A percentile compares a stretch with the other conserved stretches of the same genome.
These are phyloP conservation scores for Coelopa frigida DNA, from an alignment of 1,140 invertebrate genomes.

Conservation along the genomic window DNA sequence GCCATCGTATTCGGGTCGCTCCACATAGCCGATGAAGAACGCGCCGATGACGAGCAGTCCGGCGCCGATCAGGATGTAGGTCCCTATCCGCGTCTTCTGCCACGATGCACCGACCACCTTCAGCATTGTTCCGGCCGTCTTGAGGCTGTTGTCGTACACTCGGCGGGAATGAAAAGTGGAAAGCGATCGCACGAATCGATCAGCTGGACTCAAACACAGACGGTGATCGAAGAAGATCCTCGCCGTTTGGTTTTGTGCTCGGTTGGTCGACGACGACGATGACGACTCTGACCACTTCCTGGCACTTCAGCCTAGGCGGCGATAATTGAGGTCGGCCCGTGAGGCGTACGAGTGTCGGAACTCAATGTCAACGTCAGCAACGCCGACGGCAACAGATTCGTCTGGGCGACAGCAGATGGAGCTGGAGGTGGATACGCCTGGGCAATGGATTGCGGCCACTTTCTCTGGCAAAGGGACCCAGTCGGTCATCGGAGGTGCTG, in stretches of 20 bases:
- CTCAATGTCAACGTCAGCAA: slow-evolving; percentile 9
- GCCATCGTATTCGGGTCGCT: slow-evolving; percentile 62
- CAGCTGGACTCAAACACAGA: too few relatives aligned
- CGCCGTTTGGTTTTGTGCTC: not conserved
- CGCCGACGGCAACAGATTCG: not conserved
- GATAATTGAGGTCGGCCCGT: slow-evolving; percentile 40
- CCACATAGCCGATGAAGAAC: slow-evolving; percentile 59
- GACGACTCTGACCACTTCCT: too few relatives aligned
- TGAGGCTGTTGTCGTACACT: slow-evolving; percentile 25
- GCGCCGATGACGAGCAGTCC: slow-evolving; percentile 59
- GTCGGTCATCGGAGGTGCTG: slow-evolving; percentile 35
- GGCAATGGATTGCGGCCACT: slow-evolving; percentile 33
- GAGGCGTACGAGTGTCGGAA: slow-evolving; percentile 35
- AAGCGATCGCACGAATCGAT: too few relatives aligned
- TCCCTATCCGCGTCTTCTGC: slow-evolving; percentile 65
- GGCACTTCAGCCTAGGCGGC: not conserved
- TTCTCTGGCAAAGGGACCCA: slow-evolving; percentile 32
- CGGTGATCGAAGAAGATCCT: not conserved
- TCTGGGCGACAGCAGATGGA: slow-evolving; percentile 11
- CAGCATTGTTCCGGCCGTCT: slow-evolving; percentile 51
- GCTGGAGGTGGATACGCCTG: slow-evolving; percentile 15
- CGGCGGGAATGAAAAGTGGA: too few relatives aligned
- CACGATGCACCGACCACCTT: slow-evolving; percentile 73
- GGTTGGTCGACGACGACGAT: not conserved
- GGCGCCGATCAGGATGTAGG: slow-evolving; percentile 59